phyloP scores from a whole-genome alignment of 1,140 invertebrate species.

The Nasonia giraulti region DNA sequence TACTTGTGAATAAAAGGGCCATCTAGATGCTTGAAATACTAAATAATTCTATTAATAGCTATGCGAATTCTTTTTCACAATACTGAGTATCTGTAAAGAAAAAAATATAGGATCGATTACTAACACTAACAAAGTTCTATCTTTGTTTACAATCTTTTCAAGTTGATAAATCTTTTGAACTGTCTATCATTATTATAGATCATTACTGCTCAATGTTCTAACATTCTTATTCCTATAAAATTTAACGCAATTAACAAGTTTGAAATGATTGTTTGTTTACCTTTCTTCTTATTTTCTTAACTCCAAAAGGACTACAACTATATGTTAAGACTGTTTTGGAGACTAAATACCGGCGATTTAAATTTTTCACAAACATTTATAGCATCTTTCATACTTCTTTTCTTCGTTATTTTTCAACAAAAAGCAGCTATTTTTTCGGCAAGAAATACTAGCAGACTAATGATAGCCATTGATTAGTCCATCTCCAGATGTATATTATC shows the following conservation, averaged over 20 bases:
- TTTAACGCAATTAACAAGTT: background rate
- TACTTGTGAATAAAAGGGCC: conserved; percentile 71
- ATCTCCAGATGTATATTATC: background rate
- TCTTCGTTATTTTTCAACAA: conserved; percentile 15
- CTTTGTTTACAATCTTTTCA: background rate
- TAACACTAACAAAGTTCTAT: background rate
- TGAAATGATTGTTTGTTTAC: conserved; percentile 12
- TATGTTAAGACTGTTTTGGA: background rate
- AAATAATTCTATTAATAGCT: background rate
- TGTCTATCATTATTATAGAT: background rate
- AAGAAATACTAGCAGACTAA: conserved; percentile 34
- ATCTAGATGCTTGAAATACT: conserved; percentile 33
- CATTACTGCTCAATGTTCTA: background rate
- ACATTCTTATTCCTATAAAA: background rate
- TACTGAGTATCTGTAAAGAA: conserved; percentile 31
- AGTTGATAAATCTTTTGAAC: background rate
- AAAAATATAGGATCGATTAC: background rate
- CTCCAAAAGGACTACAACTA: conserved; percentile 11
- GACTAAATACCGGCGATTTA: conserved; percentile 15
- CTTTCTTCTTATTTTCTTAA: conserved; percentile 32
- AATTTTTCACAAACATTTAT: conserved; percentile 44
- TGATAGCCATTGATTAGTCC: conserved; percentile 34
- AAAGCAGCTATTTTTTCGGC: conserved; percentile 18
- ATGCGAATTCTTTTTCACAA: conserved; percentile 3
- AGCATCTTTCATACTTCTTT: conserved; percentile 20